These are phyloP conservation scores for Neoitamus cyanurus DNA, from an alignment of 2,888 invertebrate species.

Conservation along the genomic window DNA sequence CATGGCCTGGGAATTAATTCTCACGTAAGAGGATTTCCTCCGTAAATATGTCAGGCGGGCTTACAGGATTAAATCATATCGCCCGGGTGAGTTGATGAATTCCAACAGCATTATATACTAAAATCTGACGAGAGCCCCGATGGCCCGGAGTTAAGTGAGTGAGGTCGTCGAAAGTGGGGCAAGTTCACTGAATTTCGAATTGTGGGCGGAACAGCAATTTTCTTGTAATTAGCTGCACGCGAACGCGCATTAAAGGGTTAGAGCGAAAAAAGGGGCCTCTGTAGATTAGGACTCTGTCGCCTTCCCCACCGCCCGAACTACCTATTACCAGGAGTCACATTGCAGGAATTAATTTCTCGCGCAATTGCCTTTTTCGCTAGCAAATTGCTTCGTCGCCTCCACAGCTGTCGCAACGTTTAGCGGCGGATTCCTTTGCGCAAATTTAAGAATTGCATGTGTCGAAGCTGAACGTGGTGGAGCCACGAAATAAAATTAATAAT, in stretches of 20 bases:
- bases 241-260: background rate
- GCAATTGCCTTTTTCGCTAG: background rate
- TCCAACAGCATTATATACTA: slow-evolving; percentile 14
- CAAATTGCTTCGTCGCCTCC: background rate
- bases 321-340: background rate
- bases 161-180: background rate
- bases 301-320: background rate
- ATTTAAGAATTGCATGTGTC: slow-evolving; percentile 29
- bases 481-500: slow-evolving; percentile 40
- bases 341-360: background rate
- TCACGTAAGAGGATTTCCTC: slow-evolving; percentile 41
- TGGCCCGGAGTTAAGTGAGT: background rate
- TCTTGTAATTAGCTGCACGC: slow-evolving; percentile 19
- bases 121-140: background rate
- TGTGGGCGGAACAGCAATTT: background rate
- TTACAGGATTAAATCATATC: slow-evolving; percentile 42
- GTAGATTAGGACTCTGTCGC: background rate
- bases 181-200: background rate
- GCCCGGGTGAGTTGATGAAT: slow-evolving; percentile 12
- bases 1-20: slow-evolving; percentile 25
- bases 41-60: slow-evolving; percentile 39
- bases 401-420: slow-evolving; percentile 6
- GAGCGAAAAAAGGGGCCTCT: background rate
- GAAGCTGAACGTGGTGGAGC: slow-evolving; percentile 1
- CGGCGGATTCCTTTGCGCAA: background rate